Evolutionary conservation across 2,113 vertebrate species (phyloP), one percentile per base, ranked within the genome.

Genomic region (Sigmodon hispidus): DNA sequence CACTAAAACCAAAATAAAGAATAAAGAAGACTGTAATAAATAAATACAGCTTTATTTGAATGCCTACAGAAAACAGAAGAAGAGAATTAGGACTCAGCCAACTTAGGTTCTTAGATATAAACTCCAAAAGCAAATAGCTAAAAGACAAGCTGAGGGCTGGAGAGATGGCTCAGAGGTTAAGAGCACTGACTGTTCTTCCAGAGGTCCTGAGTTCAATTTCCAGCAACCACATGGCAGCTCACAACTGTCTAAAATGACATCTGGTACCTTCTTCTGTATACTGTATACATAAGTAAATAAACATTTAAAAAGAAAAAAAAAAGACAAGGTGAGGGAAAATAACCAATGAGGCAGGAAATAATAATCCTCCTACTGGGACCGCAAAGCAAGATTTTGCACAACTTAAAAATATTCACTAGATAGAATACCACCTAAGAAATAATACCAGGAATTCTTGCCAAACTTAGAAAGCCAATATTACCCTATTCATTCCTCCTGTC

Each of bases 1-100:
- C 77, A 95, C 43, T 52, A 93, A 96, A 95, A 95, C 36, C 72
- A 89, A 93, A 83, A 34, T 83, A 90, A 95, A 95, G 80, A 96
- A 72, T 34, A 86, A 94, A 70, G 21, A 81, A 90, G 55, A 92
- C 8, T 76, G 22, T 22, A 90, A 80, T 55, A 26, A 90, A 80
- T 55, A 96, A 81, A 92, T 57, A 48, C 21, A 90, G n/a, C 77
- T 96, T 90, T 88, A 90, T 73, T 26, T 94, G 43, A 59, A 48
- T 94, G 55, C 45, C 40, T 84, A 50, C 7, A 81, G 17, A 83
- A 29, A 92, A 7, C 61, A 95, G 40, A 94, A 72, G 52, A 94
- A 94, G 48, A 48, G 31, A 22, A 61, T 83, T 93, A 92, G 16
- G 72, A 95, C 29, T 67, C 59, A 61, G 21, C 63, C 34, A 86